A percentile compares a stretch with the other conserved stretches of the same genome.
phyloP scores from a whole-genome alignment of 2,888 invertebrate species.

The Caradrina clavipalpis region DNA sequence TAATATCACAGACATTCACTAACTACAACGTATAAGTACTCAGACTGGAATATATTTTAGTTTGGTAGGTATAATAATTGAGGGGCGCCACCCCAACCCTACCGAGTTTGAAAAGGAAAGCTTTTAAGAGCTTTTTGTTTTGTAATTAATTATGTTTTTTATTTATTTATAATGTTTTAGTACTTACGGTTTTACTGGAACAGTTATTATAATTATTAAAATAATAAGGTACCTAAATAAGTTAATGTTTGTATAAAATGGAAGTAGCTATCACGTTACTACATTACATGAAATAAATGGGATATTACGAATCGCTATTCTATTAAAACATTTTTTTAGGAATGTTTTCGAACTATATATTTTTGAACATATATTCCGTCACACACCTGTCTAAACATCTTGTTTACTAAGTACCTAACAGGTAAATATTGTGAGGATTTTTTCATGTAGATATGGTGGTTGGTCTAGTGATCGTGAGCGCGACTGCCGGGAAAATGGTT shows the following conservation, averaged over 20 bases:
- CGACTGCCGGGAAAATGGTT: too few species aligned
- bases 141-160: conserved; percentile 87
- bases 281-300: too few species aligned
- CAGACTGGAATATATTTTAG: conserved; percentile 83
- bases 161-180: conserved; percentile 78
- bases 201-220: conserved; percentile 36
- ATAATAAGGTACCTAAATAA: conserved; percentile 1
- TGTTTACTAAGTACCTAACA: neutral
- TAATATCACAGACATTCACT: conserved; percentile 48
- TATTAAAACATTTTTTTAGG: neutral
- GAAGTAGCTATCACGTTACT: too few species aligned
- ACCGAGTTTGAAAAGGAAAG: conserved; percentile 87
- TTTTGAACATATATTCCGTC: neutral
- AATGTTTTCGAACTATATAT: neutral
- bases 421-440: neutral
- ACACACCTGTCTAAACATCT: neutral
- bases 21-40: conserved; percentile 72
- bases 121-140: conserved; percentile 90
- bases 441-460: too few species aligned
- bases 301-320: too few species aligned
- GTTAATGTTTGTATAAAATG: too few species aligned
- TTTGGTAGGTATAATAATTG: conserved; percentile 83
- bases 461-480: too few species aligned
- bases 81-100: conserved; percentile 88
- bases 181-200: conserved; percentile 57